These are phyloP conservation scores for Cisticola juncidis DNA, from an alignment of 2,113 vertebrate genomes.

Conservation along the genomic window DNA sequence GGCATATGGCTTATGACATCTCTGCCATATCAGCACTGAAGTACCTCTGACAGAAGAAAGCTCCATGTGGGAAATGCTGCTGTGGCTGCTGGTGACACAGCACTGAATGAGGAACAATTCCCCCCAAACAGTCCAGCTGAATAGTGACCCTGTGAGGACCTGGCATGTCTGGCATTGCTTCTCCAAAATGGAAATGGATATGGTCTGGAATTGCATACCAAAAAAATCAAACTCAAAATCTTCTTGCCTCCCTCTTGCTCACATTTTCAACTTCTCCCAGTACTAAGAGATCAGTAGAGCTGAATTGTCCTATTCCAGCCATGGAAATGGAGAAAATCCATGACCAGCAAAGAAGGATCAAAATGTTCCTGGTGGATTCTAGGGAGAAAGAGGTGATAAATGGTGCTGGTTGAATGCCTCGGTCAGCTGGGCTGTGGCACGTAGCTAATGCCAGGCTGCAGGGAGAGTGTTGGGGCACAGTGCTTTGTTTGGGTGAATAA, in stretches of 20 bases:
- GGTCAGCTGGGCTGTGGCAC: background rate
- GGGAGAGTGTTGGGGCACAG: background rate
- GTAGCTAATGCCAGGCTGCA: background rate
- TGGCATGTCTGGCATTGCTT: background rate
- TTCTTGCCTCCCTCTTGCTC: background rate
- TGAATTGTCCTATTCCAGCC: background rate
- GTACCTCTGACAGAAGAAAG: background rate
- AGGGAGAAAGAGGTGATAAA: background rate
- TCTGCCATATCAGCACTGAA: background rate
- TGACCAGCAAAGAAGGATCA: background rate
- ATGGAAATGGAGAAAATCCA: background rate
- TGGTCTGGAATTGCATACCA: background rate
- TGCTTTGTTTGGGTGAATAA: slow-evolving; percentile 67
- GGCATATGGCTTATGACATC: background rate
- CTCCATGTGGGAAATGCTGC: background rate
- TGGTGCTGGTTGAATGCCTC: background rate
- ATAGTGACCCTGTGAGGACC: background rate
- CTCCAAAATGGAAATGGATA: background rate
- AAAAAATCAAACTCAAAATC: background rate
- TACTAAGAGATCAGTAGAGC: background rate
- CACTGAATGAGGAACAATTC: background rate
- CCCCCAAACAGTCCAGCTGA: background rate
- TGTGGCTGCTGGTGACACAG: background rate
- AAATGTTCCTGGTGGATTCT: background rate
- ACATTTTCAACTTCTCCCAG: background rate